Evolutionary conservation across 2,888 invertebrate genomes (phyloP).

Genomic region (Hirtodrosophila duncani): DNA sequence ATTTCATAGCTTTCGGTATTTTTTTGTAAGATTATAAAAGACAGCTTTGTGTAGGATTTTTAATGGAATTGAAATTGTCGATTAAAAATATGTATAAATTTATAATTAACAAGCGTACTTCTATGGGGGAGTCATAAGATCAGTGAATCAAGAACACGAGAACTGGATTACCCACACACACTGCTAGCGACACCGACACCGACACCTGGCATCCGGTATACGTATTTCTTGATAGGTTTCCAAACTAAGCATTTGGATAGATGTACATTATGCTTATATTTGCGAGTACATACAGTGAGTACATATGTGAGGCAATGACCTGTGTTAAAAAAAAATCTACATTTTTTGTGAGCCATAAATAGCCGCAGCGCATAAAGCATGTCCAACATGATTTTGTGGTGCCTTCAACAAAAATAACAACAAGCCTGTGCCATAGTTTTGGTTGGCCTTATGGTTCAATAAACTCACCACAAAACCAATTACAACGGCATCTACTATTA

Average conservation of each 20-base stretch:
- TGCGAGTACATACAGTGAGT: no score
- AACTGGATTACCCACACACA: not conserved
- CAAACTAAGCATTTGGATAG: no score
- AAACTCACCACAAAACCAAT: constrained; percentile 40
- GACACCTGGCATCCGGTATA: no score
- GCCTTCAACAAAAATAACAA: constrained; percentile 11
- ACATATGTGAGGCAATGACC: constrained; percentile 46
- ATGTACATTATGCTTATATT: no score
- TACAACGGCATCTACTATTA: constrained; percentile 9
- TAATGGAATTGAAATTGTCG: constrained; percentile 10
- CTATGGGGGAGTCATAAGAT: constrained; percentile 34
- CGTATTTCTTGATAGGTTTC: no score
- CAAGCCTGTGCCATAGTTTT: constrained; percentile 15
- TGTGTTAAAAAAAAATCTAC: constrained; percentile 12
- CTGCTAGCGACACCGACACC: constrained; percentile 1
- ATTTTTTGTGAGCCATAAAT: constrained; percentile 43
- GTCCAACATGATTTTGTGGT: constrained; percentile 9
- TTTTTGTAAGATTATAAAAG: no score
- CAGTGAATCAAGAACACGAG: constrained; percentile 2
- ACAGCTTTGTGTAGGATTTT: no score
- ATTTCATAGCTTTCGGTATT: no score
- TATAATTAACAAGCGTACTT: constrained; percentile 14
- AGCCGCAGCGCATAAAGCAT: constrained; percentile 41
- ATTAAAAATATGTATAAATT: not conserved
- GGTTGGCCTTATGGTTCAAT: constrained; percentile 46